phyloP scores from a whole-genome alignment of 2,888 invertebrate genomes.

The Scrobipalpa atriplicella region DNA sequence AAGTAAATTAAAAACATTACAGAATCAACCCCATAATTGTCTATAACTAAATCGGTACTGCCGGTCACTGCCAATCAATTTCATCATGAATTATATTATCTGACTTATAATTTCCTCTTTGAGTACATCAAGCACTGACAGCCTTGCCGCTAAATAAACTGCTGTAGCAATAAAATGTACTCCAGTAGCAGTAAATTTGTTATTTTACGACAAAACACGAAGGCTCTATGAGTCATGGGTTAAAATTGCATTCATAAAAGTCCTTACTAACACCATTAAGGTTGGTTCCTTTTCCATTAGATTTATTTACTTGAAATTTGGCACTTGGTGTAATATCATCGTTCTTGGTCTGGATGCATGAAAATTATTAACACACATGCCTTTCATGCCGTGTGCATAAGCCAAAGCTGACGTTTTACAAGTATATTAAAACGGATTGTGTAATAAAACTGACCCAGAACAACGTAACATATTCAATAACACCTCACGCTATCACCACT shows the following conservation, averaged over 20 bases:
- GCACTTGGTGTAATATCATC: no score
- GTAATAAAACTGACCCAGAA: conserved; percentile 47
- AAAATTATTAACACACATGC: no score
- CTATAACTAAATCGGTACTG: no score
- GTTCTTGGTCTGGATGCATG: no score
- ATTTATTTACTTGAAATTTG: no score
- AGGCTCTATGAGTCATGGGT: no score
- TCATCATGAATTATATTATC: background rate
- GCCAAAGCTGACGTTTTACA: conserved; percentile 6
- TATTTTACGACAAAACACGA: background rate
- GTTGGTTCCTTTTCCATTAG: no score
- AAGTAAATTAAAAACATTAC: no score
- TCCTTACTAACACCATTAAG: no score
- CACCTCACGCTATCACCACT: conserved; percentile 2
- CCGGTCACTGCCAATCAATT: background rate
- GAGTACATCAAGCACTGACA: background rate
- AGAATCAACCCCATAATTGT: no score
- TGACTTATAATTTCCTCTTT: background rate
- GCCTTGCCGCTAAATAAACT: background rate
- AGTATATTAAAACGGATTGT: conserved; percentile 18
- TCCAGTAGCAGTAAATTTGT: background rate
- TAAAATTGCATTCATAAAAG: no score
- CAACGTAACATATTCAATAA: conserved; percentile 44
- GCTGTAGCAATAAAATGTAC: background rate
- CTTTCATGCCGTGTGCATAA: no score